Evolutionary conservation across 2,797 vertebrate species (phyloP).

Genomic region (Poeciliopsis infans): DNA sequence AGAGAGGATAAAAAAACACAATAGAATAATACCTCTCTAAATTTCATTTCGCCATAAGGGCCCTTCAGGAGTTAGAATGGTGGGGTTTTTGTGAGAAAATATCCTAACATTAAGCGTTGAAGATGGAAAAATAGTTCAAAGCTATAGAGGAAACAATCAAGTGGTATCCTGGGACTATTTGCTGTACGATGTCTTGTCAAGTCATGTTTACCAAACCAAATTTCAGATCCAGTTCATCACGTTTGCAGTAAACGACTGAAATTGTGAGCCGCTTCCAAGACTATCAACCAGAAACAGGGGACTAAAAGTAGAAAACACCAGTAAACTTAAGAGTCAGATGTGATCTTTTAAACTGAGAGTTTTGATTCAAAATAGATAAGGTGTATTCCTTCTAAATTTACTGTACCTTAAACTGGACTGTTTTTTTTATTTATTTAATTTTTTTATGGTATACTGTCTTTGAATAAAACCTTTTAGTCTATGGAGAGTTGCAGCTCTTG

Average conservation of each 20-base stretch:
- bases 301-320: background rate
- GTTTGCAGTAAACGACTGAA: background rate
- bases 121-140: background rate
- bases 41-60: conserved; percentile 32
- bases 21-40: conserved; percentile 31
- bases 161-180: background rate
- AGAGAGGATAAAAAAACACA: conserved; percentile 19
- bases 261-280: conserved; percentile 16
- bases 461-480: background rate
- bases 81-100: conserved; percentile 21
- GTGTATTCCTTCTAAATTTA: background rate
- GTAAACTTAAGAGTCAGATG: background rate
- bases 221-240: background rate
- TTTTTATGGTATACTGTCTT: background rate
- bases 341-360: background rate
- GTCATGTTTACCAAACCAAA: background rate
- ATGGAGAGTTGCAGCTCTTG: background rate
- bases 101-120: conserved; percentile 13
- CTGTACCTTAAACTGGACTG: background rate
- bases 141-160: background rate
- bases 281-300: conserved; percentile 11
- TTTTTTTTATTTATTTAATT: background rate
- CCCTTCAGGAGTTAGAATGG: conserved; percentile 23
- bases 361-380: background rate
- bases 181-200: background rate